These are phyloP conservation scores for Parus major DNA, from an alignment of 2,113 vertebrate species.

Conservation along the genomic window DNA sequence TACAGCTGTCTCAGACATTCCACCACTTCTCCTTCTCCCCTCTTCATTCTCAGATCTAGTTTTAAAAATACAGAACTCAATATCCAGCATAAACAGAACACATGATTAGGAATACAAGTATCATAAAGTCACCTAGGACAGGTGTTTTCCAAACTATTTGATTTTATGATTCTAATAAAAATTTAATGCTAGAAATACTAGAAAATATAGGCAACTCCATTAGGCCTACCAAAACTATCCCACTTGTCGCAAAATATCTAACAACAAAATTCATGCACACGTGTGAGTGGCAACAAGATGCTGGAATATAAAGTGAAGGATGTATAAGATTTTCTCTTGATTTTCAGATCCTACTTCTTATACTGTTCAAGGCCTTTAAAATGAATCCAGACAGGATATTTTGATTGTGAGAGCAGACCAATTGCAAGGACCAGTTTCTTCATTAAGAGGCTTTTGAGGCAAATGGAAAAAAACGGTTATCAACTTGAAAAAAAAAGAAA, in stretches of 20 bases:
- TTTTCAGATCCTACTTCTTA: neutral
- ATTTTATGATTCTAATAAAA: neutral
- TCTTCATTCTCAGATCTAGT: neutral
- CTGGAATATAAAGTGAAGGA: accelerated
- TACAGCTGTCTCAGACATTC: neutral
- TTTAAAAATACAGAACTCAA: neutral
- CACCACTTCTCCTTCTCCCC: neutral
- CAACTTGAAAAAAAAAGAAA: neutral
- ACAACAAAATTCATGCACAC: accelerated
- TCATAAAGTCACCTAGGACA: neutral
- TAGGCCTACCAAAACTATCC: neutral
- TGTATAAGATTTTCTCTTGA: neutral
- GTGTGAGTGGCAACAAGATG: neutral
- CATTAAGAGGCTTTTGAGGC: neutral
- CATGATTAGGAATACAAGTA: neutral
- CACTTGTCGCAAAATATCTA: neutral
- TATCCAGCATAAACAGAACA: neutral
- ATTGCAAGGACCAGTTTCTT: neutral
- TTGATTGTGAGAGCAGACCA: neutral
- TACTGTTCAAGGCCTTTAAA: neutral
- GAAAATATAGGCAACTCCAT: neutral
- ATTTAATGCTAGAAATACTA: too few species aligned
- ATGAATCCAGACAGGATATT: neutral
- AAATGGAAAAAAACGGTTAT: neutral
- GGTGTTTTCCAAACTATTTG: neutral